Percentiles rank a stretch among this genome's conserved stretches.
Conservation (phyloP, 2,113 vertebrate species). For the Aptenodytes patagonicus region DNA sequence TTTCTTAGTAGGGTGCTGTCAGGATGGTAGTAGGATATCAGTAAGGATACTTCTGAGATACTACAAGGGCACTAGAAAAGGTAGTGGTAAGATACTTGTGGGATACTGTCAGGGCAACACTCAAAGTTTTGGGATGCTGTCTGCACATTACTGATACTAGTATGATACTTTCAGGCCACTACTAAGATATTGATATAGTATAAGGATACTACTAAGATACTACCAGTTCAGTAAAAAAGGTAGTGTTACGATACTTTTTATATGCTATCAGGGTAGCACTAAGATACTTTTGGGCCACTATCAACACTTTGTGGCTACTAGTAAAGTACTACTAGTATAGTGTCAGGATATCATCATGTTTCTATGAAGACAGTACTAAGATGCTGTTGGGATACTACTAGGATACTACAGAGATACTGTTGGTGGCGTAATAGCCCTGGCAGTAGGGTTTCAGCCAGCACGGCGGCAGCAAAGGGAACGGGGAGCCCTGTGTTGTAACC, state of each 20-base stretch:
- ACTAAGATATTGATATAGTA: neutral
- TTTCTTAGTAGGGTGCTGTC: neutral
- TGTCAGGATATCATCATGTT: neutral
- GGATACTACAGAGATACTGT: neutral
- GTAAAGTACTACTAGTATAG: neutral
- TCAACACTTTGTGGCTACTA: neutral
- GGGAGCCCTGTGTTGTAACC: neutral
- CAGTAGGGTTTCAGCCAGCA: neutral
- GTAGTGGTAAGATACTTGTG: neutral
- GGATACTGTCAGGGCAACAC: neutral
- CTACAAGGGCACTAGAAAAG: neutral
- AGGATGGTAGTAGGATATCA: no score
- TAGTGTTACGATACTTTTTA: neutral
- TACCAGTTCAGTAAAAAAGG: neutral
- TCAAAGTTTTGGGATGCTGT: neutral
- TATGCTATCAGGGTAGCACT: neutral
- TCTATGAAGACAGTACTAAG: neutral
- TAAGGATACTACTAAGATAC: neutral
- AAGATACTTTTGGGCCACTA: fast-evolving
- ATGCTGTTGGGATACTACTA: neutral
- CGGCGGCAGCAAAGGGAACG: fast-evolving
- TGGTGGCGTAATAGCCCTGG: neutral
- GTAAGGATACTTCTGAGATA: neutral
- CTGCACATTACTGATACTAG: neutral
- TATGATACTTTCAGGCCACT: neutral